These are phyloP conservation scores for Tachuris rubrigastra DNA, from an alignment of 2,113 vertebrate species.

Conservation along the genomic window DNA sequence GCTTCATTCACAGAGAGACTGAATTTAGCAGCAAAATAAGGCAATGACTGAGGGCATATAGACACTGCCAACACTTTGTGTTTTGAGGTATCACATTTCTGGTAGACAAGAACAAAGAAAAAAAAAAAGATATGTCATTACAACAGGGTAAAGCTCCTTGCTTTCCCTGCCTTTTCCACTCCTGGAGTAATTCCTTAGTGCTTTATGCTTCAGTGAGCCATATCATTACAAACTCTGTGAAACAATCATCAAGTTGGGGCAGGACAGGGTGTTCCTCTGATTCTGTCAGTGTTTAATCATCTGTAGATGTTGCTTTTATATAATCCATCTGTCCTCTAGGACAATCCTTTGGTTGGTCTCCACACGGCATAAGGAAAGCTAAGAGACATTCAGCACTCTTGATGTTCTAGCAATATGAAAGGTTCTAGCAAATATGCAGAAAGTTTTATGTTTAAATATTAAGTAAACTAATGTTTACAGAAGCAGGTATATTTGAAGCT, in stretches of 20 bases:
- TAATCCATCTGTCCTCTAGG: neutral
- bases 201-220: neutral
- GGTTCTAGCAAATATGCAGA: neutral
- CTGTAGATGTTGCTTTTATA: neutral
- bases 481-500: neutral
- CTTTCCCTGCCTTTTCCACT: neutral
- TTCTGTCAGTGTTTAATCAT: neutral
- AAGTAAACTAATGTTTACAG: neutral
- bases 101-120: neutral
- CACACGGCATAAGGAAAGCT: neutral
- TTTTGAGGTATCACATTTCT: constrained; percentile 82
- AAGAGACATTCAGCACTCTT: neutral
- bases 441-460: neutral
- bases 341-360: neutral
- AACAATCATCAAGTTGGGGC: neutral
- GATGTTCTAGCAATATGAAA: neutral
- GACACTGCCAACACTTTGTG: constrained; percentile 82
- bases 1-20: constrained; percentile 83
- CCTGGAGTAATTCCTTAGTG: neutral
- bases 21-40: constrained; percentile 92
- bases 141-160: neutral
- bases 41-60: constrained; percentile 82
- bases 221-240: neutral
- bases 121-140: neutral
- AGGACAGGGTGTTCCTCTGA: neutral